These are phyloP conservation scores for Mesaphorura yosii DNA, from an alignment of 1,140 invertebrate species.

Conservation along the genomic window DNA sequence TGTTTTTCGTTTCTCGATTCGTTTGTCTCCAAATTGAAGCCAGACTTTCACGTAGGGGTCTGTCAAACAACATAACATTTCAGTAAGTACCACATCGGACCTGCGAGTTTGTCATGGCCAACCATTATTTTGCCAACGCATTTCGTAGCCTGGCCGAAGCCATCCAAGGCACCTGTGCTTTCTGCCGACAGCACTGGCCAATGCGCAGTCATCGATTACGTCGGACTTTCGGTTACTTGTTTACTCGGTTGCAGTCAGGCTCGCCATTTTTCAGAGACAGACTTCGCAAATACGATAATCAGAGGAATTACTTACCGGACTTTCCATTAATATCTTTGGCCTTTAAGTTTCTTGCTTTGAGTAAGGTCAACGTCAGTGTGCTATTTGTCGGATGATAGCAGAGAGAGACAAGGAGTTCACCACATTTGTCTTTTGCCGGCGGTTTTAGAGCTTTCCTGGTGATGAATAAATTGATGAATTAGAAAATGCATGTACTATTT, in stretches of 20 bases:
- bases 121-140: no score
- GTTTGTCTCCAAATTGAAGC: constrained; percentile 86
- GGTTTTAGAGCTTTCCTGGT: constrained; percentile 86
- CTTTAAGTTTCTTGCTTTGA: constrained; percentile 84
- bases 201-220: no score
- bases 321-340: constrained; percentile 91
- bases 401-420: constrained; percentile 76
- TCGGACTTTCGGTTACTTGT: no score
- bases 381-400: constrained; percentile 87
- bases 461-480: no score
- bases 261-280: no score
- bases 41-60: constrained; percentile 95
- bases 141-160: no score
- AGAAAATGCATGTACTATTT: no score
- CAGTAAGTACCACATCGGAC: not conserved
- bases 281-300: no score
- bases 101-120: no score
- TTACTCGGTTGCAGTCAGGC: no score
- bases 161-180: no score
- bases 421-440: constrained; percentile 81
- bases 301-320: constrained; percentile 75
- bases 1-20: constrained; percentile 91
- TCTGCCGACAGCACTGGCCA: no score
- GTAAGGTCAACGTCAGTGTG: constrained; percentile 68
- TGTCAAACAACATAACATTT: constrained; percentile 41